Conservation (phyloP, 2,888 invertebrate genomes). For the Schizaphis graminum region DNA sequence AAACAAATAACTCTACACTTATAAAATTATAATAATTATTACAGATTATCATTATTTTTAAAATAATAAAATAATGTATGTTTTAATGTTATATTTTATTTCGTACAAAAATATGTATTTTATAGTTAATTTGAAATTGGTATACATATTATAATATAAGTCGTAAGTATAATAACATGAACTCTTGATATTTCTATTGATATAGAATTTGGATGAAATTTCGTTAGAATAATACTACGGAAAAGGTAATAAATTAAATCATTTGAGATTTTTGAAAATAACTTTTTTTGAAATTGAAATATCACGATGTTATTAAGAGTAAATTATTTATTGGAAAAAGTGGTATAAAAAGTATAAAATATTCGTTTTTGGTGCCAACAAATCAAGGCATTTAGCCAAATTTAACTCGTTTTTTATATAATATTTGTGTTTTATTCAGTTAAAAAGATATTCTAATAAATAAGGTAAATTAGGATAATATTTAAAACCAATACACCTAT, state of each 20-base stretch:
- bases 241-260: not conserved
- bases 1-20: not conserved
- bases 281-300: not conserved
- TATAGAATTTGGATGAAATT: not conserved
- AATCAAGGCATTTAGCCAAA: conserved; percentile 53
- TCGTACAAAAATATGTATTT: not conserved
- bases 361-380: conserved; percentile 36
- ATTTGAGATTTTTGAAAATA: not conserved
- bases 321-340: conserved; percentile 51
- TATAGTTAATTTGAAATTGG: not conserved
- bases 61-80: not conserved
- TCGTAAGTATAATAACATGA: not conserved
- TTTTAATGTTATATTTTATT: not conserved
- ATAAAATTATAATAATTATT: not conserved
- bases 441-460: conserved; percentile 16
- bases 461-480: not conserved
- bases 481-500: not conserved
- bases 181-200: not conserved
- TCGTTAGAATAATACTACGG: not conserved
- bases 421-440: not conserved
- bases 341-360: conserved; percentile 16
- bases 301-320: not conserved
- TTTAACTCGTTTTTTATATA: conserved; percentile 15
- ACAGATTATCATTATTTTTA: not conserved
- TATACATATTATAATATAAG: not conserved